These are phyloP conservation scores for Allophyes oxyacanthae DNA, from an alignment of 2,888 invertebrate species.

Conservation along the genomic window DNA sequence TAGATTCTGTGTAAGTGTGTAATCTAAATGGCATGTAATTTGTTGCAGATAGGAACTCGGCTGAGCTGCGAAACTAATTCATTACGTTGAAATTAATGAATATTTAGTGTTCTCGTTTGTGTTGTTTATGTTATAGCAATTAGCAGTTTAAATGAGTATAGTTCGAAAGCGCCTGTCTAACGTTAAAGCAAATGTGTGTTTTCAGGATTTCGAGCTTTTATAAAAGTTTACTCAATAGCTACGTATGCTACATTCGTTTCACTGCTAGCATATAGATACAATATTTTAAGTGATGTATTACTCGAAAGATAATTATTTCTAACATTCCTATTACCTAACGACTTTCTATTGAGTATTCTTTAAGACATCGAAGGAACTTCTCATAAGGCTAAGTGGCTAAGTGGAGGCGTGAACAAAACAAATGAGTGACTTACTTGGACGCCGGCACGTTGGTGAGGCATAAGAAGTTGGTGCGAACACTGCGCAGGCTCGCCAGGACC, in stretches of 20 bases:
- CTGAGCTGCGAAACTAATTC: constrained; percentile 27
- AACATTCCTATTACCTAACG: neutral
- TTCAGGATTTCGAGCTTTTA: constrained; percentile 22
- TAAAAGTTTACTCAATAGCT: constrained; percentile 6
- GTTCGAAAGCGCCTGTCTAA: constrained; percentile 34
- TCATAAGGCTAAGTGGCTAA: constrained; percentile 38
- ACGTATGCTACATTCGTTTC: neutral
- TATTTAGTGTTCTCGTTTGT: constrained; percentile 22
- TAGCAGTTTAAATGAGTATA: constrained; percentile 20
- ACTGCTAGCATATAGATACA: no score
- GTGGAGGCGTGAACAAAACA: constrained; percentile 48
- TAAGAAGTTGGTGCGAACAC: constrained; percentile 99
- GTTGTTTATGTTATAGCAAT: constrained; percentile 26
- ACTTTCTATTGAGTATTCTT: neutral
- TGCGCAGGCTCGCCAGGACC: constrained; percentile 99
- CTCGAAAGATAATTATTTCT: no score
- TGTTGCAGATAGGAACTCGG: constrained; percentile 14
- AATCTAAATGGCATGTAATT: constrained; percentile 33
- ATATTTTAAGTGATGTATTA: no score
- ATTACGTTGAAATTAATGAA: constrained; percentile 29
- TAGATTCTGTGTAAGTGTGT: constrained; percentile 12
- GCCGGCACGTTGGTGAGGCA: constrained; percentile 98
- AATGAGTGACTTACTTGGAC: constrained; percentile 92
- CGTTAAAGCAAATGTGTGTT: constrained; percentile 32
- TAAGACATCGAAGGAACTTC: neutral